phyloP scores from a whole-genome alignment of 1,140 invertebrate species.

The Drosophila hydei region DNA sequence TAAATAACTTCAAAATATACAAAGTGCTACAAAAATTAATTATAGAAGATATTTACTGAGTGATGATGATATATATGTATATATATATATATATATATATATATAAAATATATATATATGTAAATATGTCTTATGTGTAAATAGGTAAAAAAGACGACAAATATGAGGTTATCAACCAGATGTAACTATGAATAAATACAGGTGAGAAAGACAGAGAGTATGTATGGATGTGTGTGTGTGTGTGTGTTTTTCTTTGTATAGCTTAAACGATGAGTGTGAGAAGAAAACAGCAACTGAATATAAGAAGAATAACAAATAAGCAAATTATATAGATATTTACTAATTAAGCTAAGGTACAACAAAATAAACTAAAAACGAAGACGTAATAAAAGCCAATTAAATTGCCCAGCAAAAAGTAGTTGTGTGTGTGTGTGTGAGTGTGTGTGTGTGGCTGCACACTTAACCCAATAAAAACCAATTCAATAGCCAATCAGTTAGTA shows the following conservation, averaged over 20 bases:
- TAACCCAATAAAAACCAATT: constrained; percentile 48
- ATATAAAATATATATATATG: not conserved
- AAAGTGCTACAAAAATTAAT: not conserved
- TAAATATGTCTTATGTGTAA: too few relatives aligned
- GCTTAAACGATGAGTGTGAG: constrained; percentile 1
- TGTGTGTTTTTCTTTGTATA: not conserved
- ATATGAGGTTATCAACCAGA: not conserved
- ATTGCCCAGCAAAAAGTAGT: constrained; percentile 15
- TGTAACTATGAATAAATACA: not conserved
- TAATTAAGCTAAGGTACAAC: constrained; percentile 7
- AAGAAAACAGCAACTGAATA: not conserved
- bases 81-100: not conserved
- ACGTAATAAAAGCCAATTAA: constrained; percentile 23
- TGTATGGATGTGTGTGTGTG: too few relatives aligned
- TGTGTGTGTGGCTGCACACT: constrained; percentile 27
- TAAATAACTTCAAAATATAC: not conserved
- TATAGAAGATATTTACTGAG: too few relatives aligned
- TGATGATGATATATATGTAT: not conserved
- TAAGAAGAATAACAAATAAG: not conserved
- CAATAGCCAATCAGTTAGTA: constrained; percentile 35
- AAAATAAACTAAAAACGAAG: not conserved
- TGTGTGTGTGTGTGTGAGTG: too few relatives aligned
- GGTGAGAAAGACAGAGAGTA: too few relatives aligned
- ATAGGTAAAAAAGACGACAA: not conserved
- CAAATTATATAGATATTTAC: constrained; percentile 10